Evolutionary conservation across 2,888 invertebrate genomes (phyloP).

Genomic region (Leucoma salicis): DNA sequence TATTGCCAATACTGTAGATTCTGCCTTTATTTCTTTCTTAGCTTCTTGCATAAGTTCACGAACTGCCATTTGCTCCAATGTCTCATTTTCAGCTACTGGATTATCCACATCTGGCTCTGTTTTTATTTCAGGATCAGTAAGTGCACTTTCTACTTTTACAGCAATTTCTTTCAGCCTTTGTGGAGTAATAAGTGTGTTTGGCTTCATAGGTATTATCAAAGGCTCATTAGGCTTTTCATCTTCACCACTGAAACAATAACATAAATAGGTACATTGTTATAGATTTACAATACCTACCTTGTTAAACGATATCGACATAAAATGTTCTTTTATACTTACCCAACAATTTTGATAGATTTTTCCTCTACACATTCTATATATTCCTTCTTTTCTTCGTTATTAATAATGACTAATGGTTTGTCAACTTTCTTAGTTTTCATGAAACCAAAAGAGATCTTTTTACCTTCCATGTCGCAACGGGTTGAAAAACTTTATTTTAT

Average conservation of each 20-base stretch:
- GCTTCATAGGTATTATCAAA: constrained; percentile 86
- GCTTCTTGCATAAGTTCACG: constrained; percentile 86
- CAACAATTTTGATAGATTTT: constrained; percentile 88
- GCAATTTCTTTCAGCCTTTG: constrained; percentile 74
- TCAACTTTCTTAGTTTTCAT: constrained; percentile 83
- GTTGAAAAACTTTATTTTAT: no score
- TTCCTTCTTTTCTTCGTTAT: constrained; percentile 80
- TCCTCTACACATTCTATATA: constrained; percentile 90
- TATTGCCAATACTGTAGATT: constrained; percentile 69
- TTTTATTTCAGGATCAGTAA: constrained; percentile 69
- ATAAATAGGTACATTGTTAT: no score
- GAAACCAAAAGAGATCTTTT: constrained; percentile 92
- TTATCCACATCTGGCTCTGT: constrained; percentile 25
- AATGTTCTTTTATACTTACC: no score
- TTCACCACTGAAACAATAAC: constrained; percentile 70
- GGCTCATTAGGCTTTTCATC: constrained; percentile 76
- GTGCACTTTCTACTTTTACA: constrained; percentile 71
- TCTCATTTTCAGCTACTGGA: constrained; percentile 46
- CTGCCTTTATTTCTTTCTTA: constrained; percentile 58
- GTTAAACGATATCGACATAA: no score
- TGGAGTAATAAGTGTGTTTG: constrained; percentile 77
- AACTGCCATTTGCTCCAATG: constrained; percentile 86
- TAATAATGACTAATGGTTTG: constrained; percentile 36
- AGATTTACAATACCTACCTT: no score
- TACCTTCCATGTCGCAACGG: constrained; percentile 83